These are phyloP conservation scores for Parnassius apollo DNA, from an alignment of 2,888 invertebrate species.

Conservation along the genomic window DNA sequence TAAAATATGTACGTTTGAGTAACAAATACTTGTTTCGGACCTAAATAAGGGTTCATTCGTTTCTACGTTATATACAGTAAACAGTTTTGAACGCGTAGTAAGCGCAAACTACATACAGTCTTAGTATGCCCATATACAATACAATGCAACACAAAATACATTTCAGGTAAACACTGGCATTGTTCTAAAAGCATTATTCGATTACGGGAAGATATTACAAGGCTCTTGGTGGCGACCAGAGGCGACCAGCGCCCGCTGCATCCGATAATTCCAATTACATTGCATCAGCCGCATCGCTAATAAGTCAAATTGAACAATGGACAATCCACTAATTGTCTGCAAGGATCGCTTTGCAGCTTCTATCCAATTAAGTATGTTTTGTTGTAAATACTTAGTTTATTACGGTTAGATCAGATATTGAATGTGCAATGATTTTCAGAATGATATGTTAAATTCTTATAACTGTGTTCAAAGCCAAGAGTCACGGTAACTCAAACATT, in stretches of 20 bases:
- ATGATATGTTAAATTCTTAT: too few relatives aligned
- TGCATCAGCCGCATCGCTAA: slow-evolving; percentile 52
- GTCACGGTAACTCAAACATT: too few relatives aligned
- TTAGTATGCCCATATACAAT: neutral
- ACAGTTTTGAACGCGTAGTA: neutral
- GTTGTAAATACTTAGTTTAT: slow-evolving; percentile 3
- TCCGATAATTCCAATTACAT: slow-evolving; percentile 67
- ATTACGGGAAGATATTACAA: slow-evolving; percentile 26
- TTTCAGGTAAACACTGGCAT: slow-evolving; percentile 21
- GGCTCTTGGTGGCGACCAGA: slow-evolving; percentile 17
- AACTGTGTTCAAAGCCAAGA: too few relatives aligned
- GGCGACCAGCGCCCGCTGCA: slow-evolving; percentile 20
- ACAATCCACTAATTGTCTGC: slow-evolving; percentile 56
- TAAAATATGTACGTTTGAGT: too few relatives aligned
- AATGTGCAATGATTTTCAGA: too few relatives aligned
- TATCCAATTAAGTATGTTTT: slow-evolving; percentile 28
- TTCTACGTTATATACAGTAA: neutral
- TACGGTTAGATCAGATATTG: slow-evolving; percentile 1
- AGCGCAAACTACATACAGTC: neutral
- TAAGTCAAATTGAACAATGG: slow-evolving; percentile 74
- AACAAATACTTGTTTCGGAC: too few relatives aligned
- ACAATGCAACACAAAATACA: slow-evolving; percentile 2
- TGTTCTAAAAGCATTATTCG: slow-evolving; percentile 26
- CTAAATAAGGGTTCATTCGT: too few relatives aligned
- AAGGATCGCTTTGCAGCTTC: slow-evolving; percentile 31